phyloP scores from a whole-genome alignment of 1,140 invertebrate genomes.

The Temnothorax longispinosus region DNA sequence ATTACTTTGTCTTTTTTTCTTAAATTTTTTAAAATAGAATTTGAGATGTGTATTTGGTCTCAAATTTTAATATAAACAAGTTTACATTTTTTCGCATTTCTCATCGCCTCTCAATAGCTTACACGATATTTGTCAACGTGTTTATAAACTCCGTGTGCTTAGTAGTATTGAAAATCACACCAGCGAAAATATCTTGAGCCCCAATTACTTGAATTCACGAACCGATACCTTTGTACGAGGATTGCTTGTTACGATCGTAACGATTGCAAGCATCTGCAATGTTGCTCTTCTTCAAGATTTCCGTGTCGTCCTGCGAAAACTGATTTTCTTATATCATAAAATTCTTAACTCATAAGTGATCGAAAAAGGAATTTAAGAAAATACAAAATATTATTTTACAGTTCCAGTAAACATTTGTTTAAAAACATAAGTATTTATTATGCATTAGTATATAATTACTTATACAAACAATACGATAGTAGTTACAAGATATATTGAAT shows the following conservation, averaged over 20 bases:
- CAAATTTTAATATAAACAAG: constrained; percentile 8
- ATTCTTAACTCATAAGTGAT: background rate
- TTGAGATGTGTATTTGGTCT: background rate
- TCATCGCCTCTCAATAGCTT: constrained; percentile 15
- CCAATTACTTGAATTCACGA: constrained; percentile 65
- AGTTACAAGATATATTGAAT: background rate
- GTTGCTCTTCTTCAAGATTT: constrained; percentile 39
- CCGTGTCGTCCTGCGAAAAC: constrained; percentile 33
- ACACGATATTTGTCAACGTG: background rate
- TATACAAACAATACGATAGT: background rate
- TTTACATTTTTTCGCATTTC: constrained; percentile 6
- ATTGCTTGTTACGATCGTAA: constrained; percentile 60
- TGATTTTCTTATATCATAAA: constrained; percentile 33
- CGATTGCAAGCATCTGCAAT: constrained; percentile 43
- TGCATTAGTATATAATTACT: background rate
- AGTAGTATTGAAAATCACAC: constrained; percentile 39
- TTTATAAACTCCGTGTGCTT: constrained; percentile 51
- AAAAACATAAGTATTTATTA: constrained; percentile 1
- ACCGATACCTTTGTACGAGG: constrained; percentile 52
- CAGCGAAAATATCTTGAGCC: constrained; percentile 59
- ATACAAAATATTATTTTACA: background rate
- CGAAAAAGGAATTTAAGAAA: background rate
- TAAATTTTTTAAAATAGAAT: background rate
- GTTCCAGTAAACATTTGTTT: background rate
- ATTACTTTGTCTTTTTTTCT: background rate